A percentile compares a stretch with the other conserved stretches of the same genome.
phyloP scores from a whole-genome alignment of 2,797 vertebrate genomes.

The Cyclura pinguis region DNA sequence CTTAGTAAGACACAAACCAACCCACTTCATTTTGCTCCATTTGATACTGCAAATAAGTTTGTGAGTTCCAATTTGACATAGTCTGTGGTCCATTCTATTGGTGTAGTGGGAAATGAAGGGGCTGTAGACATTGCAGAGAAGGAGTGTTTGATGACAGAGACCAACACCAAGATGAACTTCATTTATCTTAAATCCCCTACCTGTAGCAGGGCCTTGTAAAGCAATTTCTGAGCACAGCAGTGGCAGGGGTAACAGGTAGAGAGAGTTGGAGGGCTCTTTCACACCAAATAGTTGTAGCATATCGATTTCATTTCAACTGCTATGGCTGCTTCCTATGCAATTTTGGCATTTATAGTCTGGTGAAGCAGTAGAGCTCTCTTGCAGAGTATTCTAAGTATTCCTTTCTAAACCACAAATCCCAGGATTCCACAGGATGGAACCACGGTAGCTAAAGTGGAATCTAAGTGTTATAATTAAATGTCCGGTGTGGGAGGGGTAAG shows the following conservation, averaged over 20 bases:
- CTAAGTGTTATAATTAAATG: neutral
- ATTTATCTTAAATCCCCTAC: neutral
- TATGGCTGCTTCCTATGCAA: too few relatives aligned
- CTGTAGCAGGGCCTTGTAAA: neutral
- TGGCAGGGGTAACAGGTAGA: neutral
- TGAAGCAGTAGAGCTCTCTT: too few relatives aligned
- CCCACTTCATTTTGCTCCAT: neutral
- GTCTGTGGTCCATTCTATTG: neutral
- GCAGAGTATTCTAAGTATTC: too few relatives aligned
- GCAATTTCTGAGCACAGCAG: neutral
- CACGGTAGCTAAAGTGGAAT: too few relatives aligned
- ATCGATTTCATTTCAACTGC: too few relatives aligned
- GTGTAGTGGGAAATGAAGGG: neutral
- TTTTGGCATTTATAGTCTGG: too few relatives aligned
- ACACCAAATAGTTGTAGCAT: too few relatives aligned
- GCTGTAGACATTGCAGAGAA: neutral
- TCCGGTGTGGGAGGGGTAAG: neutral
- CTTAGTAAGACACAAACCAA: neutral
- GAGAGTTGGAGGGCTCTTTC: neutral
- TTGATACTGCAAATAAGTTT: neutral
- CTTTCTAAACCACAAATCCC: too few relatives aligned
- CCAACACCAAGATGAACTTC: neutral
- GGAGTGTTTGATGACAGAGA: neutral
- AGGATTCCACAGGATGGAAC: too few relatives aligned
- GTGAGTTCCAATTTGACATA: neutral